Base-by-base conservation (phyloP, 2,113 vertebrate species). In the Phocoena sinus region DNA sequence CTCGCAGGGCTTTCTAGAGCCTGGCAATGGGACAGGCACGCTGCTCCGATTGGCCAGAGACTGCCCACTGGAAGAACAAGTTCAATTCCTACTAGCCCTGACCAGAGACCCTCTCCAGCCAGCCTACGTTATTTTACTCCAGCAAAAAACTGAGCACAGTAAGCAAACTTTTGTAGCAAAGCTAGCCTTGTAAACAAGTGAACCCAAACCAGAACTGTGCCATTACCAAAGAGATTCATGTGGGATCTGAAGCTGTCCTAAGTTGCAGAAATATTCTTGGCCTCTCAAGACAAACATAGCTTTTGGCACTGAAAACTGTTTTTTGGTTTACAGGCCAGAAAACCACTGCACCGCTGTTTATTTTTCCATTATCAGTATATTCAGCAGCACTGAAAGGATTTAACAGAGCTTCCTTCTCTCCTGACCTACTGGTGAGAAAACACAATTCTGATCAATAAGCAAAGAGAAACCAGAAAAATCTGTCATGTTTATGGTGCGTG, bases 321-420 rank as follows among this genome's bases (percentile, higher is more conserved):
- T 95, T 94, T 88, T 71, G 12, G 79, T 95, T 94, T 89, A 95
- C 18, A 73, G 73, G 36, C 53, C 67, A 94, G 53, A 92, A 95
- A 94, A 70, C 14, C 76, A 95, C 38, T 17, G 21, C 10, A 71
- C 38, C 47, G 23, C 76, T 93, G 65, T 97, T 96, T 96, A 77
- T 89, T 86, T 96, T 86, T 93, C 92, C 90, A 62, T 92, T 92
- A 93, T 94, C 82, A 73, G 90, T 82, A 82, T 56, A 89, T 73
- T 89, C 67, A n/a, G 77, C 77, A 60, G 60, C 65, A 81, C 36
- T 6, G 28, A 88, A 87, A 83, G 68, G 31, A 20, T 60, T 65
- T 60, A 83, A 47, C 3, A 56, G 26, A 77, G 62, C n/a, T 87
- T 81, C 77, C 50, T 89, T 74, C 90, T 73, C 68, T 82, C 47